Evolutionary conservation across 2,113 vertebrate genomes (phyloP).

Genomic region (Brachionichthys hirsutus): DNA sequence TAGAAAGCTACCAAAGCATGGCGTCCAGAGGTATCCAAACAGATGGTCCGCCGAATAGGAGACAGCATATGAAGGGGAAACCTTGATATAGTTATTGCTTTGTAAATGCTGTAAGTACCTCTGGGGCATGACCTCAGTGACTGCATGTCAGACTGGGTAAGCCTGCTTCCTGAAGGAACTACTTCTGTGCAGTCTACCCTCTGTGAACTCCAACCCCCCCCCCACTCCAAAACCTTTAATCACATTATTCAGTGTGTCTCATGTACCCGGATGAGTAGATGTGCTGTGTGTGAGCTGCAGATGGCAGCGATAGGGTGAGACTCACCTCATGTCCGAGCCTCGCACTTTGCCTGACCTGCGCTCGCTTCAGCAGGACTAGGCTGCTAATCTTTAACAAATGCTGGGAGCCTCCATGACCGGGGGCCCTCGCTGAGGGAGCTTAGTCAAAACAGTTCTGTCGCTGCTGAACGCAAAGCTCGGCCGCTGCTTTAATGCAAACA

Average conservation of each 20-base stretch:
- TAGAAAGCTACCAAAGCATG: slow-evolving; percentile 31
- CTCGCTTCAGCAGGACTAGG: slow-evolving; percentile 64
- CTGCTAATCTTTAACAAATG: slow-evolving; percentile 81
- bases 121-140: slow-evolving; percentile 29
- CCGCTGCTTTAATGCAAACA: slow-evolving; percentile 65
- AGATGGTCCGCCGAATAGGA: slow-evolving; percentile 3
- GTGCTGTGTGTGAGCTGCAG: slow-evolving; percentile 57
- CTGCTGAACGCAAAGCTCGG: slow-evolving; percentile 60
- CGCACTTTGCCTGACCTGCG: slow-evolving; percentile 76
- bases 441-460: slow-evolving; percentile 78
- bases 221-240: slow-evolving; percentile 57
- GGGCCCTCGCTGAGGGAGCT: slow-evolving; percentile 69
- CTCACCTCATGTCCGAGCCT: slow-evolving; percentile 40
- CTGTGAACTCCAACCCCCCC: slow-evolving; percentile 26
- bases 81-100: slow-evolving; percentile 35
- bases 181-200: slow-evolving; percentile 34
- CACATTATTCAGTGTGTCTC: slow-evolving; percentile 64
- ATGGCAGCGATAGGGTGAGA: slow-evolving; percentile 67
- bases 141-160: slow-evolving; percentile 38
- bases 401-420: slow-evolving; percentile 72
- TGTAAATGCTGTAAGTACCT: slow-evolving; percentile 19
- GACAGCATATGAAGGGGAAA: slow-evolving; percentile 3
- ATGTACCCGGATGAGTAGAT: slow-evolving; percentile 39
- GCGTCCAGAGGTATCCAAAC: slow-evolving; percentile 19
- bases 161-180: slow-evolving; percentile 27